Conservation (phyloP, 1,140 invertebrate genomes). For the Drosophila orosa region DNA sequence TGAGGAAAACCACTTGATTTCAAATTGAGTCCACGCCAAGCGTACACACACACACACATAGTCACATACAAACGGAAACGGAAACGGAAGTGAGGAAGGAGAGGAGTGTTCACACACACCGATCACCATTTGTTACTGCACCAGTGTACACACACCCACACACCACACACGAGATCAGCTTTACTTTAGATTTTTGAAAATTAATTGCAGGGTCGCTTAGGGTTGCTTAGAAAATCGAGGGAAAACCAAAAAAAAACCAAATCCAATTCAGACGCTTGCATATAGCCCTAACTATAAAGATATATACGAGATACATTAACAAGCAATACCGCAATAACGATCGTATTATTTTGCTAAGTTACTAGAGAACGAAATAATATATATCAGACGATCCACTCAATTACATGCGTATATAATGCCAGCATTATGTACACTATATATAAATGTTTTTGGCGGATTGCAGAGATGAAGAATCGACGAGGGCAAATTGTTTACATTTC, state of each 20-base stretch:
- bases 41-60: slow-evolving; percentile 22
- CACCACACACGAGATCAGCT: slow-evolving; percentile 37
- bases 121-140: slow-evolving; percentile 34
- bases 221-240: slow-evolving; percentile 34
- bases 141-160: slow-evolving; percentile 19
- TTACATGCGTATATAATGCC: slow-evolving; percentile 28
- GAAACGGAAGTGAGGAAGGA: slow-evolving; percentile 4
- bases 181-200: slow-evolving; percentile 47
- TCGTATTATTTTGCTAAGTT: slow-evolving; percentile 48
- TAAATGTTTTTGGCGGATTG: slow-evolving; percentile 41
- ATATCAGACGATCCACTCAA: slow-evolving; percentile 37
- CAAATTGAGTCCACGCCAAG: slow-evolving; percentile 50
- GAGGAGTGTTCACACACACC: slow-evolving; percentile 18
- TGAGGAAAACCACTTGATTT: slow-evolving; percentile 41
- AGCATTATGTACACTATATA: slow-evolving; percentile 28
- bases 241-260: slow-evolving; percentile 14
- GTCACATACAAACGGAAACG: background rate
- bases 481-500: slow-evolving; percentile 72
- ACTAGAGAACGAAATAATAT: slow-evolving; percentile 38
- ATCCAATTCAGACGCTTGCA: slow-evolving; percentile 41
- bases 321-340: slow-evolving; percentile 41
- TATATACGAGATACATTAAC: slow-evolving; percentile 33
- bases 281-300: slow-evolving; percentile 19
- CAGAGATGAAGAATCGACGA: slow-evolving; percentile 29
- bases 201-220: slow-evolving; percentile 48